Evolutionary conservation across 1,140 invertebrate species (phyloP).

Genomic region (Lepidurus arcticus): DNA sequence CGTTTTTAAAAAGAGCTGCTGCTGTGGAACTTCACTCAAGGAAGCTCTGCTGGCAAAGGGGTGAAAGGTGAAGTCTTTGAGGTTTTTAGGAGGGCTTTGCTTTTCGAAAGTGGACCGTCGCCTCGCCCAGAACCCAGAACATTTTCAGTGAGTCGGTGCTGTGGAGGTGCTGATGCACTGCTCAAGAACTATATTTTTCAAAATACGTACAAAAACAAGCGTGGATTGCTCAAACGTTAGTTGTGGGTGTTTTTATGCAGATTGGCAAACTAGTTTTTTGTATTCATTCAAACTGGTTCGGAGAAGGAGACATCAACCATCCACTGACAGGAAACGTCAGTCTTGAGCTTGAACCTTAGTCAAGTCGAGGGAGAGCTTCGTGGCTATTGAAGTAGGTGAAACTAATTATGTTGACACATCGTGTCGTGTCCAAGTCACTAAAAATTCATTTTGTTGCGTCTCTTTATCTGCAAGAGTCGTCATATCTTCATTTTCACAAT

Average conservation of each 20-base stretch:
- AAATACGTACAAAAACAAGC: neutral
- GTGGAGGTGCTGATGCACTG: neutral
- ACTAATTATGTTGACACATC: neutral
- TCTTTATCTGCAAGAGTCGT: neutral
- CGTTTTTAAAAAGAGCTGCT: conserved; percentile 8
- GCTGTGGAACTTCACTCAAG: neutral
- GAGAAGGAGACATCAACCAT: neutral
- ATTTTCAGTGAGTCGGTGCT: neutral
- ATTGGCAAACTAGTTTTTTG: neutral
- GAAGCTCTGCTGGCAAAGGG: conserved; percentile 9
- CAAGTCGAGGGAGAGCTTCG: neutral
- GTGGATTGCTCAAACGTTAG: neutral
- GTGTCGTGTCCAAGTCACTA: neutral
- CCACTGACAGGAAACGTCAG: conserved; percentile 4
- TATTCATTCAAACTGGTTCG: neutral
- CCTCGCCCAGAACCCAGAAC: neutral
- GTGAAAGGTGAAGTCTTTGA: conserved; percentile 14
- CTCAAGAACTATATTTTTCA: neutral
- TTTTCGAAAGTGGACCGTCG: conserved; percentile 8
- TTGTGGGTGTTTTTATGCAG: neutral
- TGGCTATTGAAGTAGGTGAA: conserved; percentile 14
- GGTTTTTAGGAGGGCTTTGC: neutral
- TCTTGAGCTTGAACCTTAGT: neutral
- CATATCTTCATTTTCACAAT: neutral
- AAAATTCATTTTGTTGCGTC: neutral